A percentile compares a stretch with the other conserved stretches of the same genome.
These are phyloP conservation scores for Todus mexicanus DNA, from an alignment of 2,797 vertebrate species.

Conservation along the genomic window DNA sequence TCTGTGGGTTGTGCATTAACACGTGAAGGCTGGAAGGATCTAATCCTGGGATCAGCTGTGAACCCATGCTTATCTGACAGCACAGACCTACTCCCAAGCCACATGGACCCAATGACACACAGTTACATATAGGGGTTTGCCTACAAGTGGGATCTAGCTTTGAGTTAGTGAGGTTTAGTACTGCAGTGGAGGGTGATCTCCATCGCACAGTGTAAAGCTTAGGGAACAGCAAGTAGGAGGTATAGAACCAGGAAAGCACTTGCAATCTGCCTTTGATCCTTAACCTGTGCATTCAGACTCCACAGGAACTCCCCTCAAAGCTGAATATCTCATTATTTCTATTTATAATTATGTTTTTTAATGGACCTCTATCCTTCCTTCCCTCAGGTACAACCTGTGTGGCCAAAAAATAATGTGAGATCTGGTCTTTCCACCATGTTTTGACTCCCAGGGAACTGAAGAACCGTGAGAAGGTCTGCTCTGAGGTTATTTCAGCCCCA, in stretches of 20 bases:
- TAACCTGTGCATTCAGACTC: not conserved
- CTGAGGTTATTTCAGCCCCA: slow-evolving; percentile 45
- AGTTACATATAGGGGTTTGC: not conserved
- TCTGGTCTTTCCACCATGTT: not conserved
- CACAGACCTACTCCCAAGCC: not conserved
- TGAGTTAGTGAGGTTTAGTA: not conserved
- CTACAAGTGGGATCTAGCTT: not conserved
- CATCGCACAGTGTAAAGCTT: not conserved
- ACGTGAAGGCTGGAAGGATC: not conserved
- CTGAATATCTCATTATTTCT: not conserved
- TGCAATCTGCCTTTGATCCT: not conserved
- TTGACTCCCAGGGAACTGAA: slow-evolving; percentile 39
- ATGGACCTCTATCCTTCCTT: not conserved
- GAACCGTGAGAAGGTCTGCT: slow-evolving; percentile 52
- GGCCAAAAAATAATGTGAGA: slow-evolving; percentile 3
- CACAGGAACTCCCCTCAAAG: not conserved
- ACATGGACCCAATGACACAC: not conserved
- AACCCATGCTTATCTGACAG: not conserved
- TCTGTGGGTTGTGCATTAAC: not conserved
- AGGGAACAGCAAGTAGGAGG: not conserved
- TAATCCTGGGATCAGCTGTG: not conserved
- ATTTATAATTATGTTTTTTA: not conserved
- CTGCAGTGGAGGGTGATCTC: not conserved
- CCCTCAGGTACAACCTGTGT: slow-evolving; percentile 10
- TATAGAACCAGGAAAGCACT: not conserved